phyloP scores from a whole-genome alignment of 2,113 vertebrate genomes.

The Lagopus leucura region DNA sequence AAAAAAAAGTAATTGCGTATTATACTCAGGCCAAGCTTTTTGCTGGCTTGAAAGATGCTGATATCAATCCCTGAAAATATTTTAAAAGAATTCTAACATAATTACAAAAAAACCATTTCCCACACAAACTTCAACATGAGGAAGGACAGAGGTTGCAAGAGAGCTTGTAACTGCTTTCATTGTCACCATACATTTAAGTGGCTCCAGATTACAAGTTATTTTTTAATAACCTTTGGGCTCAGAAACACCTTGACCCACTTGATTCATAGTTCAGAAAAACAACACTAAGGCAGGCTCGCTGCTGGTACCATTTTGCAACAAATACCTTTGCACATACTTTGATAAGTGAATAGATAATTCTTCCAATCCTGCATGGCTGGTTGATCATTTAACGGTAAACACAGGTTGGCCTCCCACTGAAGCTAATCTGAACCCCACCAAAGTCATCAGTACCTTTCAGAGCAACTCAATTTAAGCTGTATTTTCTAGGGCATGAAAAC shows the following conservation, averaged over 20 bases:
- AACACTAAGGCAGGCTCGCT: background rate
- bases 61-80: background rate
- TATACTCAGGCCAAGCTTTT: background rate
- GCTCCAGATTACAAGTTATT: background rate
- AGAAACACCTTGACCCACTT: conserved; percentile 39
- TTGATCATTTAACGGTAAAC: conserved; percentile 51
- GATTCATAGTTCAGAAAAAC: conserved; percentile 1
- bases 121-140: background rate
- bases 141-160: background rate
- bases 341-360: conserved; percentile 53
- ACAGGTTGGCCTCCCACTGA: background rate
- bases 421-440: background rate
- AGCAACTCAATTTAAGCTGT: background rate
- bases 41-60: background rate
- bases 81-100: background rate
- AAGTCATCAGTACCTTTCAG: background rate
- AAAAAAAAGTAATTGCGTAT: background rate
- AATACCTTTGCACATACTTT: conserved; percentile 23
- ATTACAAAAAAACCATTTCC: background rate
- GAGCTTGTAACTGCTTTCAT: background rate
- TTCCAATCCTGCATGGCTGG: conserved; percentile 2
- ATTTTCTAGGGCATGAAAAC: background rate
- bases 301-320: conserved; percentile 38
- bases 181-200: background rate
- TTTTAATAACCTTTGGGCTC: conserved; percentile 31